Conservation (phyloP, 1,140 invertebrate genomes). For the Uloborus diversus region DNA sequence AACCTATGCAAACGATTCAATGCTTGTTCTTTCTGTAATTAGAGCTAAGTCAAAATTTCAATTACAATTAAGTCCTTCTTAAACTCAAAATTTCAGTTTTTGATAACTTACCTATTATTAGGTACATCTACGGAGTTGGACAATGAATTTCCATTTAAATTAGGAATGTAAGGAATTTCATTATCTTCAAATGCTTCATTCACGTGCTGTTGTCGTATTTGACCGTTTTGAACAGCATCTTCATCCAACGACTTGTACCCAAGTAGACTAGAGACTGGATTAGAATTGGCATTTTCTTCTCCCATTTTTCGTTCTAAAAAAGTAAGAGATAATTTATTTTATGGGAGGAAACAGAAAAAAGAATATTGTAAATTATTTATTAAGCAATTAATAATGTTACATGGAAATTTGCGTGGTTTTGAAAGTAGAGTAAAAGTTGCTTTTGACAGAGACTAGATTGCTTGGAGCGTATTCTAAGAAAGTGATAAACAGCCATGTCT, state of each 20-base stretch:
- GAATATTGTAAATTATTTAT: too few species aligned
- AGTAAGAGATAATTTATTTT: too few species aligned
- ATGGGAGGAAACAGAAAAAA: too few species aligned
- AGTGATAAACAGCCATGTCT: too few species aligned
- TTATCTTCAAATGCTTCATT: slow-evolving; percentile 49
- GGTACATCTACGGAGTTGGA: slow-evolving; percentile 18
- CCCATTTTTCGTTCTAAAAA: slow-evolving; percentile 49
- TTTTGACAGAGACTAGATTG: too few species aligned
- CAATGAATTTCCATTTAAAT: slow-evolving; percentile 10
- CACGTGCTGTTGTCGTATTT: slow-evolving; percentile 5
- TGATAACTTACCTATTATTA: slow-evolving; percentile 25
- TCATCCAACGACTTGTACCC: slow-evolving; percentile 32
- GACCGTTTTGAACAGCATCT: neutral
- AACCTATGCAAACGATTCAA: too few species aligned
- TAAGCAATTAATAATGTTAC: too few species aligned
- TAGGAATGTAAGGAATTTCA: slow-evolving; percentile 36
- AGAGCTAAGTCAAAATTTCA: neutral
- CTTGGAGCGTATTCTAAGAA: too few species aligned
- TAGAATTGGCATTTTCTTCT: slow-evolving; percentile 36
- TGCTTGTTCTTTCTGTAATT: neutral
- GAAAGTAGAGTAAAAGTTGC: too few species aligned
- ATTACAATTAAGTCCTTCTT: too few species aligned
- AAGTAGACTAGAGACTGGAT: slow-evolving; percentile 51
- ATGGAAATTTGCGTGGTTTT: too few species aligned
- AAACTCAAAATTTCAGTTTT: too few species aligned